Base-by-base conservation (phyloP, 2,888 invertebrate species). In the Octonoba sinensis region DNA sequence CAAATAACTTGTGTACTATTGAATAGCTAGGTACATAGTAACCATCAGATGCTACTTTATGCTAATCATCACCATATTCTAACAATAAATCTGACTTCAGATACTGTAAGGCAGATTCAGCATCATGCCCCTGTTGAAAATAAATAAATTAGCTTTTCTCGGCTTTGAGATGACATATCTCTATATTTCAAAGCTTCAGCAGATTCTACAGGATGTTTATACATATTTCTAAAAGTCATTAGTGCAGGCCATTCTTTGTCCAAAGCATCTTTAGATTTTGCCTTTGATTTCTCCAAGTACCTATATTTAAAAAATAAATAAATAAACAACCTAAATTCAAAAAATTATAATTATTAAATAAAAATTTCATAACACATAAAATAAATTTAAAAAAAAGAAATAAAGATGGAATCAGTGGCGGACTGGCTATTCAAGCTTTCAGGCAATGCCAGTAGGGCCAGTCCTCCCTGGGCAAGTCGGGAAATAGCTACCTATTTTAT, bases 1-100 rank as follows among this genome's bases (percentile, higher is more conserved):
- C 57, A 57, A 69, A 69, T 12, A 69, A 46, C 16, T 69, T 69
- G n/a, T n/a, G 4, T 6, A 69, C 69, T n/a, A 69, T 12, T 8
- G 36, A 56, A 57, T 27, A 44, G 1, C 16, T 36, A 6, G 69
- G 69, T 18, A 69, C 16, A 4, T 22, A 13, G 16, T 22, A 56
- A 27, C 36, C 27, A 69, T 69, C 69, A 12, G 44, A 0, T 3
- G 56, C 57, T n/a, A 44, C 18, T 69, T 56, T 22, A 16, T 36
- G 56, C 27, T 69, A 69, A 12, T 69, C 22, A 3, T 69, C 44
- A 13, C 69, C 69, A 13, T 36, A 11, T 44, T 57, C 13, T 36
- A 57, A 1, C 69, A 56, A 24, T 13, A 69, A 46, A 44, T 69
- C 56, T n/a, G 36, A n/a, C 44, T 69, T 69, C n/a, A 36, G 20